These are phyloP conservation scores for Oryctes rhinoceros DNA, from an alignment of 1,140 invertebrate genomes.

Conservation along the genomic window DNA sequence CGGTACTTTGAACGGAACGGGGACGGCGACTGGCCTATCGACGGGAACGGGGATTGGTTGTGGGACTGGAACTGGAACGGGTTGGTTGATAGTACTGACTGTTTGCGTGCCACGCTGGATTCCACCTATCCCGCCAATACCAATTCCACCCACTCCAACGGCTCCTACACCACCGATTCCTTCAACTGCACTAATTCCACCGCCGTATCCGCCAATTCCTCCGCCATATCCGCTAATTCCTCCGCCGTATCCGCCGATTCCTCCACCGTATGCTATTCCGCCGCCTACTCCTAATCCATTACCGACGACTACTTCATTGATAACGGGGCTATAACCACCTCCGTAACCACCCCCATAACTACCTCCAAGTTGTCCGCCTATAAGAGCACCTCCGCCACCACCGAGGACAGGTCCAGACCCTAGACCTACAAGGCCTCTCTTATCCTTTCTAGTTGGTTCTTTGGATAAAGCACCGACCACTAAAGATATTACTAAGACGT, in stretches of 20 bases:
- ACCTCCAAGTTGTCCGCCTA: constrained; percentile 32
- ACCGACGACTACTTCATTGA: too few relatives aligned
- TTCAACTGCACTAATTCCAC: constrained; percentile 41
- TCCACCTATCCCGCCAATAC: constrained; percentile 42
- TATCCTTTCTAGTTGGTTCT: constrained; percentile 48
- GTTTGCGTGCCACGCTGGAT: constrained; percentile 37
- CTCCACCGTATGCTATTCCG: too few relatives aligned
- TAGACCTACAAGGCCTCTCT: constrained; percentile 55
- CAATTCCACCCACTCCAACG: constrained; percentile 44
- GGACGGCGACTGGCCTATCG: constrained; percentile 56
- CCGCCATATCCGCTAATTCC: constrained; percentile 46
- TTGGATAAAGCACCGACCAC: constrained; percentile 47
- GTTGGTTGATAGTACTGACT: constrained; percentile 49
- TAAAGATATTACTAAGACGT: constrained; percentile 45
- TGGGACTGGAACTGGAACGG: constrained; percentile 55
- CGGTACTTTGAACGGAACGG: constrained; percentile 57
- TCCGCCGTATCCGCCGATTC: too few relatives aligned
- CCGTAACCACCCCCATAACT: constrained; percentile 41
- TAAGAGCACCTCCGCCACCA: neutral
- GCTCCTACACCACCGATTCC: constrained; percentile 41
- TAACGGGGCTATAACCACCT: neutral
- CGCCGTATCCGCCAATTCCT: constrained; percentile 41
- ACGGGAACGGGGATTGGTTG: constrained; percentile 62
- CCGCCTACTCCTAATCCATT: too few relatives aligned
- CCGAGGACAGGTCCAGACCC: constrained; percentile 49